phyloP scores from a whole-genome alignment of 1,140 invertebrate genomes.

The Neotoxoptera formosana region DNA sequence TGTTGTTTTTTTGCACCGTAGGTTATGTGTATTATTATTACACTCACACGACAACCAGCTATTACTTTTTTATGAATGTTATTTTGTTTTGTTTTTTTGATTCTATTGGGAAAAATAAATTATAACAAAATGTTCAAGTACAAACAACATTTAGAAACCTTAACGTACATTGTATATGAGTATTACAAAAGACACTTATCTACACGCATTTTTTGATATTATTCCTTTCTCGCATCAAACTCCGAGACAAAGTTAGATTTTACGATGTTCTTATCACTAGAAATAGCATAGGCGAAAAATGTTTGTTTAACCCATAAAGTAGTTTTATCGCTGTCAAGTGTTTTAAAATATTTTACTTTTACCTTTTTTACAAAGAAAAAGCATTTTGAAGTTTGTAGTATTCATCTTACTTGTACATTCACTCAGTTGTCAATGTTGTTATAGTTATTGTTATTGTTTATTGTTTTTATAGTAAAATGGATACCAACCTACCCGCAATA shows the following conservation, averaged over 20 bases:
- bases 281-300: slow-evolving; percentile 24
- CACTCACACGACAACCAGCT: background rate
- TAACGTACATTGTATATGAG: background rate
- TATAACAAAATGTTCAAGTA: slow-evolving; percentile 12
- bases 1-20: background rate
- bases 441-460: background rate
- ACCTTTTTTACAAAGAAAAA: background rate
- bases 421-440: background rate
- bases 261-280: slow-evolving; percentile 8
- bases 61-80: background rate
- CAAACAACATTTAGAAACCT: slow-evolving; percentile 8
- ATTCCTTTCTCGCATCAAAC: background rate
- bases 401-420: background rate
- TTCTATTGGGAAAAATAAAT: slow-evolving; percentile 33
- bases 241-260: background rate
- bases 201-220: background rate
- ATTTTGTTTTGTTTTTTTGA: background rate
- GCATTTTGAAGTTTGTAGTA: background rate
- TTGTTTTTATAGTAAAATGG: background rate
- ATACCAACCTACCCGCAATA: background rate
- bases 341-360: background rate
- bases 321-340: slow-evolving; percentile 24
- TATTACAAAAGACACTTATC: slow-evolving; percentile 6
- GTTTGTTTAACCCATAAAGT: slow-evolving; percentile 46
- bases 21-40: background rate